Evolutionary conservation across 2,113 vertebrate species (phyloP).

Genomic region (Pluvialis apricaria): DNA sequence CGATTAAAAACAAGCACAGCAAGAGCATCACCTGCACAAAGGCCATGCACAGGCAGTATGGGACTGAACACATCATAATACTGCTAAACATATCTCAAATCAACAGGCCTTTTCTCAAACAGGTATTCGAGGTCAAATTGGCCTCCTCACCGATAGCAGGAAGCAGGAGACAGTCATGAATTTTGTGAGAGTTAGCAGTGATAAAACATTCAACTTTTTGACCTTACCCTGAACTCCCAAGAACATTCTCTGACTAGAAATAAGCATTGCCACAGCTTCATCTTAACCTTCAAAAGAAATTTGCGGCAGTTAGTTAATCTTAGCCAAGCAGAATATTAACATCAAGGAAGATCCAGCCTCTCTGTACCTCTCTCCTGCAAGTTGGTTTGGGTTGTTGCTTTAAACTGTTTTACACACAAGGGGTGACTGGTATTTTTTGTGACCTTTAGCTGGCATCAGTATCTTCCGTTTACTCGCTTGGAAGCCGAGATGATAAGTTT

Average conservation of each 20-base stretch:
- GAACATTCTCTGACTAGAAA: neutral
- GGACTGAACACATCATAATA: neutral
- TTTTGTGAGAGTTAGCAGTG: neutral
- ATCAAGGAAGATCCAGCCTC: neutral
- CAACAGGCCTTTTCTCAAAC: neutral
- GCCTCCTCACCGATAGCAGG: neutral
- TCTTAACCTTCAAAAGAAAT: neutral
- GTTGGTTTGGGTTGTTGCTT: neutral
- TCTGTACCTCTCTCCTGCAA: neutral
- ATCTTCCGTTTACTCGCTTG: neutral
- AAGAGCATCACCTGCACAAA: neutral
- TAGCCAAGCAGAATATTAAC: neutral
- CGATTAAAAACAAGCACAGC: rapidly evolving
- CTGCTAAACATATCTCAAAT: neutral
- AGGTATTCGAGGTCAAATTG: neutral
- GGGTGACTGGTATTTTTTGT: neutral
- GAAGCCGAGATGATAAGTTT: neutral
- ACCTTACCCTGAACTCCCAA: neutral
- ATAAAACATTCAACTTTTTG: neutral
- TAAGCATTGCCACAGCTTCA: neutral
- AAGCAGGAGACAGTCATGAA: neutral
- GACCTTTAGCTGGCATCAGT: neutral
- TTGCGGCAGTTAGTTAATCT: neutral
- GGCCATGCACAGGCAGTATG: neutral
- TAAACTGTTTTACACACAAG: neutral